A percentile compares a stretch with the other conserved stretches of the same genome.
These are phyloP conservation scores for Parapristionchus giblindavisi DNA, from an alignment of 2,888 invertebrate species.

Conservation along the genomic window DNA sequence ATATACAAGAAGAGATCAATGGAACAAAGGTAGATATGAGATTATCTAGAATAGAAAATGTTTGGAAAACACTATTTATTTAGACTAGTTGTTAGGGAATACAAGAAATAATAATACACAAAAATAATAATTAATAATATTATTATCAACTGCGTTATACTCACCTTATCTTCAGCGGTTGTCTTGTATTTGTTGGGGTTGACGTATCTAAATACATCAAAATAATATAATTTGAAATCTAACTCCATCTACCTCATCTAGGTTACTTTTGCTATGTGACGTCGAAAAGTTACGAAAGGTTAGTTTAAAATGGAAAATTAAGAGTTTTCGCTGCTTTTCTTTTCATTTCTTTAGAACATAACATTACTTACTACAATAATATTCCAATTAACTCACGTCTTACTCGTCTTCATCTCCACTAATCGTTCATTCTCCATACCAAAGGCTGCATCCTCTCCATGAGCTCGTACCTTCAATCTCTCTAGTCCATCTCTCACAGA, in stretches of 20 bases:
- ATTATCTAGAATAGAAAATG: too few species aligned
- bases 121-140: too few species aligned
- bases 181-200: slow-evolving; percentile 46
- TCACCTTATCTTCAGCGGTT: slow-evolving; percentile 45
- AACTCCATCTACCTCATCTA: too few species aligned
- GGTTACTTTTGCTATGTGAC: too few species aligned
- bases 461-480: slow-evolving; percentile 20
- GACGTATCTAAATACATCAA: slow-evolving; percentile 42
- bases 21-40: too few species aligned
- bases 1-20: background rate
- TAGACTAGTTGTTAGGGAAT: too few species aligned
- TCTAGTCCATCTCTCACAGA: slow-evolving; percentile 2
- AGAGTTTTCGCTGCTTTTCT: too few species aligned
- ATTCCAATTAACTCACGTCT: slow-evolving; percentile 30
- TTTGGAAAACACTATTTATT: too few species aligned
- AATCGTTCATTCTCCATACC: slow-evolving; percentile 29
- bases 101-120: too few species aligned
- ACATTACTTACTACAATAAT: background rate
- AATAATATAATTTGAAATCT: too few species aligned
- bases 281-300: too few species aligned
- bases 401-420: slow-evolving; percentile 25
- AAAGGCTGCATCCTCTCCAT: slow-evolving; percentile 27
- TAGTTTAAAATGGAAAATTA: background rate
- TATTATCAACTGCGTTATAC: too few species aligned
- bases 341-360: background rate